Conservation (phyloP, 2,797 vertebrate genomes). For the Darevskia nairensis region DNA sequence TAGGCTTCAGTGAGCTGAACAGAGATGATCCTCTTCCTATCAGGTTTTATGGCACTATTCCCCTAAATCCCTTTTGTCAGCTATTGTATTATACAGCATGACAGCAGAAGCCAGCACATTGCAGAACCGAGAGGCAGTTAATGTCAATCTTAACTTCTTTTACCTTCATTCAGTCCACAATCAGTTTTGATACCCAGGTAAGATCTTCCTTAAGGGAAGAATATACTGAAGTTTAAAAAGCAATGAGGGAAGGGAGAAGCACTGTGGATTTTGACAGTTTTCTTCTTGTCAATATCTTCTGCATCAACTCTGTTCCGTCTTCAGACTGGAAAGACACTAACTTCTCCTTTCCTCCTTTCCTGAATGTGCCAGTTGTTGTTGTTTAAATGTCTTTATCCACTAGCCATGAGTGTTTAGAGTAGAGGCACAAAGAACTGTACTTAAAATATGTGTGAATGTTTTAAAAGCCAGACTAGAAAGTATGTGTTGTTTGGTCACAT, state of each 20-base stretch:
- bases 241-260: background rate
- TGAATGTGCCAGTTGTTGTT: too few species aligned
- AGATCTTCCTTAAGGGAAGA: constrained; percentile 1
- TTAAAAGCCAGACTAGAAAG: background rate
- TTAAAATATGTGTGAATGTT: background rate
- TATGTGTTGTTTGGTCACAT: background rate
- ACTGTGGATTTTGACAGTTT: background rate
- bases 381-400: too few species aligned
- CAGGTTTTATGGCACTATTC: constrained; percentile 1
- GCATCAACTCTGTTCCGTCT: background rate
- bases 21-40: constrained; percentile 7
- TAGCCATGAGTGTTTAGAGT: background rate
- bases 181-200: background rate
- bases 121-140: background rate
- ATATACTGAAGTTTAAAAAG: constrained; percentile 9
- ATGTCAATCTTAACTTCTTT: constrained; percentile 15
- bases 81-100: background rate
- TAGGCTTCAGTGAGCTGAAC: background rate
- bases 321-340: background rate
- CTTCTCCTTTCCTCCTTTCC: background rate
- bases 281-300: background rate
- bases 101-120: background rate
- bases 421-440: background rate
- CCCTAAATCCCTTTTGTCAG: background rate
- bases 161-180: background rate